Evolutionary conservation across 2,797 vertebrate genomes (phyloP).

Genomic region (Eurystomus glaucurus): DNA sequence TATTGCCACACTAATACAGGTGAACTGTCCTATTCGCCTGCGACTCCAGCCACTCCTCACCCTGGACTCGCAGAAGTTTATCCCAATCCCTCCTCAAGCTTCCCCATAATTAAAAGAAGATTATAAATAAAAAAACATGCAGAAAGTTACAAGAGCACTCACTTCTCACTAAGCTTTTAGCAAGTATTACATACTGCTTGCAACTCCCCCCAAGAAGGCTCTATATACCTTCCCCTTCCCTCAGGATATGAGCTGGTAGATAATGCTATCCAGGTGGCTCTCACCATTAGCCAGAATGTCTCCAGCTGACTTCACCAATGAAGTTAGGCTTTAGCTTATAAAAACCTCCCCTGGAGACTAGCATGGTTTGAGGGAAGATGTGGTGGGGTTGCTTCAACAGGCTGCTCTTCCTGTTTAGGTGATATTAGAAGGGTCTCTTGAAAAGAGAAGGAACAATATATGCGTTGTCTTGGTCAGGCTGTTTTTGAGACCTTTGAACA

Average conservation of each 20-base stretch:
- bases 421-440: fast-evolving
- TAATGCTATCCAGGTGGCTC: neutral
- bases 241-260: neutral
- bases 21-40: fast-evolving
- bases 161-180: fast-evolving
- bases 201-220: fast-evolving
- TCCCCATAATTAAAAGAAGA: fast-evolving
- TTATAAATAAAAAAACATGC: fast-evolving
- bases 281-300: neutral
- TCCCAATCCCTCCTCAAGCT: fast-evolving
- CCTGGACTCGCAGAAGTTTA: fast-evolving
- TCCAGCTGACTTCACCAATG: neutral
- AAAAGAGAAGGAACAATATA: fast-evolving
- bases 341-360: fast-evolving
- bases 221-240: neutral
- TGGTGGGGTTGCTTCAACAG: neutral
- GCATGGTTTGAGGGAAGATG: fast-evolving
- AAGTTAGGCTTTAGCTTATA: neutral
- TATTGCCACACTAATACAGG: fast-evolving
- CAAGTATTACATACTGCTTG: fast-evolving
- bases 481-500: fast-evolving
- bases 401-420: fast-evolving
- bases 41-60: fast-evolving
- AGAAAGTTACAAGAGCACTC: fast-evolving
- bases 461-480: fast-evolving